Percentiles rank a stretch among this genome's conserved stretches.
Conservation (phyloP, 92 coral and sea anemone species). For the Siderastrea siderea region DNA sequence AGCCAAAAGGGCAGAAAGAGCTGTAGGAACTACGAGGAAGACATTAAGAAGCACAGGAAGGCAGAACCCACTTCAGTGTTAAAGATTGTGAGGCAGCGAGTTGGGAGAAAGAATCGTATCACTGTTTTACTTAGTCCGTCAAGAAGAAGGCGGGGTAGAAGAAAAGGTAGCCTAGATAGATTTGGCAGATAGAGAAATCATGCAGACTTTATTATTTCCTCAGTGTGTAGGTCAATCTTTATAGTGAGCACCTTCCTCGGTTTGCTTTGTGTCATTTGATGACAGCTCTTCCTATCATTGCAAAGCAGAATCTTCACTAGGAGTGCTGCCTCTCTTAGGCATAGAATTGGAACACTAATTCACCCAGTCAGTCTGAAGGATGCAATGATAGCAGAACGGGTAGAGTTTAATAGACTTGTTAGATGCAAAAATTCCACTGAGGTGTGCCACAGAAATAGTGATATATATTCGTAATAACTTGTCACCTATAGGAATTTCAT, state of each 20-base stretch:
- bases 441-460: too few species aligned
- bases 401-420: too few species aligned
- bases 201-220: neutral
- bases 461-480: too few species aligned
- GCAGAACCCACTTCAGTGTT: conserved; percentile 15
- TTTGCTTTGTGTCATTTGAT: neutral
- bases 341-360: too few species aligned
- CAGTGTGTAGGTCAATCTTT: neutral
- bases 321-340: too few species aligned
- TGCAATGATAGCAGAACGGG: too few species aligned
- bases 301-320: neutral
- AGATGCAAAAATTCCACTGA: too few species aligned
- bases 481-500: too few species aligned
- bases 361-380: too few species aligned
- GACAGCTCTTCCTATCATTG: neutral
- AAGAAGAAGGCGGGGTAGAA: conserved; percentile 36
- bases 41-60: conserved; percentile 2
- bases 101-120: conserved; percentile 8
- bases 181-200: neutral
- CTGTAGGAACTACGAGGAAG: conserved; percentile 40
- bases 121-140: conserved; percentile 26
- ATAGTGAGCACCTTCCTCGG: neutral
- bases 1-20: conserved; percentile 8
- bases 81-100: conserved; percentile 21
- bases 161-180: conserved; percentile 31